These are phyloP conservation scores for Galaxea fascicularis DNA, from an alignment of 92 coral and sea anemone species.

Conservation along the genomic window DNA sequence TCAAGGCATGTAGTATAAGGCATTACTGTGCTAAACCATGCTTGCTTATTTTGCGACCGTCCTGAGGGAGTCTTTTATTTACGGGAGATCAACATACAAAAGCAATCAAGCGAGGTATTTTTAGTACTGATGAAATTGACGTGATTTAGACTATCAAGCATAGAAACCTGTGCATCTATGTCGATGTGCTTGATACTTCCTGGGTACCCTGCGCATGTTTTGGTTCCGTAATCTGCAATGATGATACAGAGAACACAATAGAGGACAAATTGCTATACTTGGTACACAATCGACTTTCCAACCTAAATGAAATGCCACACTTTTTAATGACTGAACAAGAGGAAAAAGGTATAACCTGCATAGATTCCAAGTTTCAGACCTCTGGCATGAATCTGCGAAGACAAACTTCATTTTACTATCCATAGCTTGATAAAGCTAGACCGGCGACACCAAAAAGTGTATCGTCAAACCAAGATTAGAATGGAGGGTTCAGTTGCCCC, in stretches of 20 bases:
- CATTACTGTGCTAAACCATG: no score
- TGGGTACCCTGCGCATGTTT: conserved; percentile 98
- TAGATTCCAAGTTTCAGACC: conserved; percentile 95
- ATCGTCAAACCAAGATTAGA: no score
- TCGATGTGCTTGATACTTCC: conserved; percentile 85
- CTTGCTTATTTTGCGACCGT: no score
- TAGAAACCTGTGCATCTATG: conserved; percentile 79
- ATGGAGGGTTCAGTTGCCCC: no score
- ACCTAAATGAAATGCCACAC: background rate
- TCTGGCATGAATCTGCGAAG: conserved; percentile 82
- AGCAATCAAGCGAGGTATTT: no score
- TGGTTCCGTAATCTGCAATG: conserved; percentile 86
- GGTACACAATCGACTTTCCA: background rate
- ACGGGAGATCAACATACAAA: no score
- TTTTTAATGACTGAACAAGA: no score
- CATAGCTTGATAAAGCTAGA: background rate
- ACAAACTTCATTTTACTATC: background rate
- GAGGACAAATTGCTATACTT: background rate
- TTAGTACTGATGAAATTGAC: background rate
- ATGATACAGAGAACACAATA: background rate
- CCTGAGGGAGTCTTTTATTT: no score
- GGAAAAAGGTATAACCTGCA: conserved; percentile 65
- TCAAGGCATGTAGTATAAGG: no score
- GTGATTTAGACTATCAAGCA: background rate
- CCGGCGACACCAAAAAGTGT: no score